These are phyloP conservation scores for Drosophila paracracens DNA, from an alignment of 2,888 invertebrate genomes.

Conservation along the genomic window DNA sequence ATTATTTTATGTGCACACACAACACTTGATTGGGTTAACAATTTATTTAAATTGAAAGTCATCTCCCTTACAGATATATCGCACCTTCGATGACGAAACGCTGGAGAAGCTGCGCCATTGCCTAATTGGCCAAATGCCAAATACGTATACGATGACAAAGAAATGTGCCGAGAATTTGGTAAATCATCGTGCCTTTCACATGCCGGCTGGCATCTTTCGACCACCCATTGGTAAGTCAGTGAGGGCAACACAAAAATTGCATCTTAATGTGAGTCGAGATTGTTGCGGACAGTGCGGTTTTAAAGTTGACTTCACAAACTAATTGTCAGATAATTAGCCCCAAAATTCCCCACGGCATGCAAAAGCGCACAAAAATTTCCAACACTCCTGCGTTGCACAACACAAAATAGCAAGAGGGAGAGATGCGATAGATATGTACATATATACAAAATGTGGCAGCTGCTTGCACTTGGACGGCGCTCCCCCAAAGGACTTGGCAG, in stretches of 20 bases:
- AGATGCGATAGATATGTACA: constrained; percentile 5
- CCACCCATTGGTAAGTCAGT: constrained; percentile 84
- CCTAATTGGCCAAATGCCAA: constrained; percentile 84
- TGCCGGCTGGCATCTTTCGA: constrained; percentile 85
- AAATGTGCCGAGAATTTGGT: constrained; percentile 85
- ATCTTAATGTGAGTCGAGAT: constrained; percentile 26
- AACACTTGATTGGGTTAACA: constrained; percentile 49
- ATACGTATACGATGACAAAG: constrained; percentile 85
- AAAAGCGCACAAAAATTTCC: constrained; percentile 30
- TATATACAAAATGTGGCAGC: constrained; percentile 38
- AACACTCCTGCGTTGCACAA: constrained; percentile 28
- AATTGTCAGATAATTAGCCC: constrained; percentile 82
- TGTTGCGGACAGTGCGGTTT: constrained; percentile 54
- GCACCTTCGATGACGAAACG: constrained; percentile 83
- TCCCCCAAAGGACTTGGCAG: constrained; percentile 49
- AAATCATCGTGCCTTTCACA: constrained; percentile 83
- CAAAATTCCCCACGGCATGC: constrained; percentile 61
- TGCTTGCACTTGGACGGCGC: constrained; percentile 34
- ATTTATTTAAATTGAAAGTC: constrained; percentile 55
- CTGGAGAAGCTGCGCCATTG: constrained; percentile 84
- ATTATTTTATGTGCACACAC: constrained; percentile 25
- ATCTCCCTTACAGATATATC: constrained; percentile 77
- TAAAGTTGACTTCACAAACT: constrained; percentile 76
- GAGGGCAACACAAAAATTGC: constrained; percentile 3
- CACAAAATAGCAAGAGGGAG: constrained; percentile 1